These are phyloP conservation scores for Papilio demoleus DNA, from an alignment of 2,888 invertebrate species.

Conservation along the genomic window DNA sequence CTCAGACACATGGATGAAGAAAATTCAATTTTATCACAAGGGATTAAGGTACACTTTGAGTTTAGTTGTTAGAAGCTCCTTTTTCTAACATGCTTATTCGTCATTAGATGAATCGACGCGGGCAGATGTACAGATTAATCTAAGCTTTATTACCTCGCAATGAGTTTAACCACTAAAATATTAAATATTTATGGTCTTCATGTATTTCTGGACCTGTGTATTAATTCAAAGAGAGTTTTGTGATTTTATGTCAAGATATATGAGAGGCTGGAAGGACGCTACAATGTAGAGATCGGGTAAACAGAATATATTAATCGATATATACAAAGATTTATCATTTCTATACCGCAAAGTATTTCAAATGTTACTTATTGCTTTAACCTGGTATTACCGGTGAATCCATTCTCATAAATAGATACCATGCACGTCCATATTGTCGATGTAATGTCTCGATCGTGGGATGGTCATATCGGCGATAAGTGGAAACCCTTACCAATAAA, in stretches of 20 bases:
- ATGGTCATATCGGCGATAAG: conserved; percentile 49
- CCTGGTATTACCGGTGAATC: background rate
- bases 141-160: conserved; percentile 42
- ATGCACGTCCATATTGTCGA: conserved; percentile 31
- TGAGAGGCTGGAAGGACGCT: background rate
- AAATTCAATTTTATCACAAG: conserved; percentile 45
- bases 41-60: conserved; percentile 28
- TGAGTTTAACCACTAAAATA: conserved; percentile 18
- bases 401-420: conserved; percentile 9
- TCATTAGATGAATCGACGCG: conserved; percentile 50
- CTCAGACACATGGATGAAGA: conserved; percentile 21
- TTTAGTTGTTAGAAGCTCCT: conserved; percentile 45
- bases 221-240: conserved; percentile 15
- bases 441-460: conserved; percentile 34
- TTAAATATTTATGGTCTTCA: conserved; percentile 26
- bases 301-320: background rate
- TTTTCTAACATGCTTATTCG: conserved; percentile 56
- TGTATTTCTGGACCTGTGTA: conserved; percentile 12
- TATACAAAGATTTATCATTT: too few relatives aligned
- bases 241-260: conserved; percentile 12
- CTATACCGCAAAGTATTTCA: too few relatives aligned
- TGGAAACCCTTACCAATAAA: conserved; percentile 59
- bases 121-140: conserved; percentile 36
- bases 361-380: background rate
- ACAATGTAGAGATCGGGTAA: background rate